phyloP scores from a whole-genome alignment of 2,888 invertebrate species.

The Lasioglossum leucozonium region DNA sequence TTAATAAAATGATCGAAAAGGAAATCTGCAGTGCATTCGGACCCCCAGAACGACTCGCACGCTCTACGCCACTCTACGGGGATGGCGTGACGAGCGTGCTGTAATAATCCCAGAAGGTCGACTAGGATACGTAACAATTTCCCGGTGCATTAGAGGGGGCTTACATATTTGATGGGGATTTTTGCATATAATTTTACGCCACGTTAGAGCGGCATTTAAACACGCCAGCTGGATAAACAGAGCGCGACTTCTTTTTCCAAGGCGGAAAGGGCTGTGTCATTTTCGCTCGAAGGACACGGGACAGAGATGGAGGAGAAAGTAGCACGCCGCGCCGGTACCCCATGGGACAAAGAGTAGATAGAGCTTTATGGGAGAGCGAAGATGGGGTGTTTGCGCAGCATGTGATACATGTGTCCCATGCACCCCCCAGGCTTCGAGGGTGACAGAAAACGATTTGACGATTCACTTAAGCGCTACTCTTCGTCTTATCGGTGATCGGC shows the following conservation, averaged over 20 bases:
- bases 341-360: slow-evolving; percentile 68
- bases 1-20: not conserved
- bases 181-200: slow-evolving; percentile 85
- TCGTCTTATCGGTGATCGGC: slow-evolving; percentile 72
- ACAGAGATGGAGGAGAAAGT: slow-evolving; percentile 56
- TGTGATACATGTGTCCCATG: slow-evolving; percentile 82
- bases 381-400: slow-evolving; percentile 81
- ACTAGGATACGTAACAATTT: slow-evolving; percentile 80
- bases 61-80: not conserved
- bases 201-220: slow-evolving; percentile 84
- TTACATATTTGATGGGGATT: slow-evolving; percentile 84
- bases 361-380: slow-evolving; percentile 58
- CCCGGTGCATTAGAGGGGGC: slow-evolving; percentile 83
- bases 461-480: slow-evolving; percentile 81
- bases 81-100: slow-evolving; percentile 33
- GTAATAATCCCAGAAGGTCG: slow-evolving; percentile 77
- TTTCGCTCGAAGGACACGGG: slow-evolving; percentile 28
- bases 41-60: not conserved
- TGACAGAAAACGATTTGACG: slow-evolving; percentile 79
- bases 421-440: slow-evolving; percentile 61
- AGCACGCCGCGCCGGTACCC: slow-evolving; percentile 37
- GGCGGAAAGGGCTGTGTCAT: slow-evolving; percentile 16
- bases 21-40: not conserved
- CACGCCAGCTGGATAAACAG: slow-evolving; percentile 84
- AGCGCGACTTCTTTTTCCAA: slow-evolving; percentile 49